Evolutionary conservation across 2,888 invertebrate genomes (phyloP), one percentile per base, ranked within the genome.

Genomic region (Phorcus lineatus): DNA sequence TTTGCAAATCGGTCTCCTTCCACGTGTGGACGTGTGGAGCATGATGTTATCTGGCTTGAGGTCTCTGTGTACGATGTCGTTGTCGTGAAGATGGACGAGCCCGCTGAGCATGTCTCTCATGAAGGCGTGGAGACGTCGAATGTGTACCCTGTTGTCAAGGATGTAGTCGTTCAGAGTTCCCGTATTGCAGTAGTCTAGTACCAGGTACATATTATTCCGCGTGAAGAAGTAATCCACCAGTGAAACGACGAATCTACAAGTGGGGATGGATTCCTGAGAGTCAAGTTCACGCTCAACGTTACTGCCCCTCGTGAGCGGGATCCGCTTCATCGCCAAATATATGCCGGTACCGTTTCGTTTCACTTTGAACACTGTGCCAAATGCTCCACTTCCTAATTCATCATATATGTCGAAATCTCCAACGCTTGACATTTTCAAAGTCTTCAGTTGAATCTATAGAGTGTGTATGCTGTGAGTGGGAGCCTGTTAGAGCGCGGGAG

Each of bases 111-210:
- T 62, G 62, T 62, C 62, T 7, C 28, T 16, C 62, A 62, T 62
- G 62, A 62, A 62, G 28, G 28, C 28, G 62, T 28, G 24, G 16
- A 24, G 62, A 62, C 62, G 28, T 24, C 24, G 24, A 1, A 9
- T 24, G 16, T 16, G 4, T 16, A 62, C 62, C 4, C 9, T 62
- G 28, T 62, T 2, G 16, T 62, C 62, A 4, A 28, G 16, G 28
- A 62, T 62, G 62, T 62, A 62, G 62, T 62, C 62, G 62, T 62
- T 62, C 24, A 62, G 62, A 9, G 62, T 62, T 11, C 62, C 62
- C n/a, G 28, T 62, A 28, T 62, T 62, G 62, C 62, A 62, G 62
- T 62, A 62, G 22, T 62, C 62, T 11, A 62, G 28, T 16, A 62
- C 62, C 13, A 62, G 62, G n/a, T 62, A 62, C 62, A 62, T 62